Percentiles rank a stretch among this genome's conserved stretches.
phyloP scores from a whole-genome alignment of 2,797 vertebrate species.

The Loris lydekkerianus region DNA sequence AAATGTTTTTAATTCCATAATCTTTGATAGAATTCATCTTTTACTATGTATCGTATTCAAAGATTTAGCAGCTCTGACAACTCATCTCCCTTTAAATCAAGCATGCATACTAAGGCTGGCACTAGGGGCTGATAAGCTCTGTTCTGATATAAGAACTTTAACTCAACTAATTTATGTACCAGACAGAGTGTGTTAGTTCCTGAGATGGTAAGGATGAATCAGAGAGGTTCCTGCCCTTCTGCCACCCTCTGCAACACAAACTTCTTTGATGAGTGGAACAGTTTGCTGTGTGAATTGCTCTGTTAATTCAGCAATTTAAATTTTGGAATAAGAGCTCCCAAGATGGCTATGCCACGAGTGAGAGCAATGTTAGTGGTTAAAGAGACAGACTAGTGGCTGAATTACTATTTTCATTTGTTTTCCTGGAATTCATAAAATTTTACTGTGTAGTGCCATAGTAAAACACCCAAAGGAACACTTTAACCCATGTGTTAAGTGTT shows the following conservation, averaged over 20 bases:
- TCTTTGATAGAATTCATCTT: neutral
- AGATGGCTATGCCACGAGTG: neutral
- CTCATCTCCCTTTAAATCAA: neutral
- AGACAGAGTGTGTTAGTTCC: neutral
- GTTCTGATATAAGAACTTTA: neutral
- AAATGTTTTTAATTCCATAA: neutral
- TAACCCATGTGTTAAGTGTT: constrained; percentile 47
- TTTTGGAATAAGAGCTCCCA: constrained; percentile 39
- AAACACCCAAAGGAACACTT: constrained; percentile 41
- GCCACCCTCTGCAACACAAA: neutral
- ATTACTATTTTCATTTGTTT: constrained; percentile 78
- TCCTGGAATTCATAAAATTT: constrained; percentile 55
- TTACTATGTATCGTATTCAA: neutral
- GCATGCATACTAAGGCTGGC: neutral
- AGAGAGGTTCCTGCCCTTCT: neutral
- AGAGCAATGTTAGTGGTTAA: constrained; percentile 45
- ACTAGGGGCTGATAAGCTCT: neutral
- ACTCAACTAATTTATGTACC: neutral
- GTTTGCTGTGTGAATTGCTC: constrained; percentile 21
- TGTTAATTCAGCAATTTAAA: constrained; percentile 59
- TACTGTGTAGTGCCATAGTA: neutral
- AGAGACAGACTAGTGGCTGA: constrained; percentile 44
- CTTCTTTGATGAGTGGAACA: neutral
- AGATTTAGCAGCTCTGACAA: neutral
- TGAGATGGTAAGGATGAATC: neutral